These are phyloP conservation scores for Calidris pygmaea DNA, from an alignment of 2,113 vertebrate species.

Conservation along the genomic window DNA sequence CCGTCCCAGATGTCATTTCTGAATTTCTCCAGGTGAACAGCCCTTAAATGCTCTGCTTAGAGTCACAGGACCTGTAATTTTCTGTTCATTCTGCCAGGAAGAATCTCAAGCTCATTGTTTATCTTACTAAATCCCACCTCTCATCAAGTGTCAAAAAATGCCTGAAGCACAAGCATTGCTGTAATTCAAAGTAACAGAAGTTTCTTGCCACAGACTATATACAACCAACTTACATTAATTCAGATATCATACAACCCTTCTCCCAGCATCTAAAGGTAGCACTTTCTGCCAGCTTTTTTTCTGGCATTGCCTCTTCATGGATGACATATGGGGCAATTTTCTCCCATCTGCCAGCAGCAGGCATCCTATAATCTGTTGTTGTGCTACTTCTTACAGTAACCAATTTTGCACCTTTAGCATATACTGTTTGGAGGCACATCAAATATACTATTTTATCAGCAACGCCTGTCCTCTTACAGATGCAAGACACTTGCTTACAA, in stretches of 20 bases:
- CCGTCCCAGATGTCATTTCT: not conserved
- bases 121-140: not conserved
- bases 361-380: not conserved
- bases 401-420: not conserved
- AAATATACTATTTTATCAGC: not conserved
- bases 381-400: not conserved
- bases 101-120: not conserved
- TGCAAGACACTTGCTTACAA: not conserved
- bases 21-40: not conserved
- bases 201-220: not conserved
- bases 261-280: not conserved
- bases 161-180: not conserved
- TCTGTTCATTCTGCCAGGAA: not conserved
- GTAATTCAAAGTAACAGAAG: not conserved
- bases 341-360: not conserved
- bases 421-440: not conserved
- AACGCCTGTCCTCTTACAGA: not conserved
- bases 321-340: not conserved
- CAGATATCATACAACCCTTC: not conserved
- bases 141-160: not conserved
- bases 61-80: not conserved
- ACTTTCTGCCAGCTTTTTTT: not conserved
- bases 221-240: not conserved
- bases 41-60: not conserved
- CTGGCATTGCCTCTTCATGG: not conserved